Evolutionary conservation across 1,140 invertebrate genomes (phyloP), one percentile per base, ranked within the genome.

Genomic region (Apocrypta bakeri): DNA sequence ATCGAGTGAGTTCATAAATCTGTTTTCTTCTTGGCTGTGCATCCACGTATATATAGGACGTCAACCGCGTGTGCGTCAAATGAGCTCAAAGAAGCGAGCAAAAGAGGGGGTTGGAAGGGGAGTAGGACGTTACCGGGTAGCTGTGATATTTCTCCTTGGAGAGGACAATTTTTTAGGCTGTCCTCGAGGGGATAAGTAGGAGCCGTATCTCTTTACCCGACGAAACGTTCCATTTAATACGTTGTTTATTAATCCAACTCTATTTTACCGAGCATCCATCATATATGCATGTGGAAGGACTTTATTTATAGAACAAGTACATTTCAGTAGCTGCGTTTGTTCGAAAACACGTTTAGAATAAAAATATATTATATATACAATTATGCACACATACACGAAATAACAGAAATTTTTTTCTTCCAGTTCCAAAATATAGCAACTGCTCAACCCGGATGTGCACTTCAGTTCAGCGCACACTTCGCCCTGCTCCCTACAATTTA

Each of bases 371-470:
- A n/a, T n/a, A n/a, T n/a, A n/a, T n/a, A n/a, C n/a, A n/a, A n/a
- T 37, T 37, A 37, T 37, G 33, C 9, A 37, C 33, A 37, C 33
- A 37, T 9, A 37, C 42, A 1, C 42, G 14, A 17, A 56, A 56
- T 56, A 56, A 56, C n/a, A 6, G 4, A 17, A n/a, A 56, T 21
- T 72, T 75, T 74, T 21, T 77, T 21, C 8, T 82, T 82, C 33
- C 81, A 82, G 81, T 21, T 72, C 33, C 29, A 24, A 33, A 66
- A 2, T 25, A n/a, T 81, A 48, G 71, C 56, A 71, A 72, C 63
- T 68, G 42, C 17, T 72, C 37, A 31, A 79, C 27, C 68, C 81
- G 81, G 78, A 83, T 83, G 81, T 79, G 81, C 81, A 79, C 76
- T 79, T 74, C 42, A 74, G 8, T 25, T 48, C 48, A 24, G 33